Evolutionary conservation across 2,113 vertebrate species (phyloP).

Genomic region (Pterocles gutturalis): DNA sequence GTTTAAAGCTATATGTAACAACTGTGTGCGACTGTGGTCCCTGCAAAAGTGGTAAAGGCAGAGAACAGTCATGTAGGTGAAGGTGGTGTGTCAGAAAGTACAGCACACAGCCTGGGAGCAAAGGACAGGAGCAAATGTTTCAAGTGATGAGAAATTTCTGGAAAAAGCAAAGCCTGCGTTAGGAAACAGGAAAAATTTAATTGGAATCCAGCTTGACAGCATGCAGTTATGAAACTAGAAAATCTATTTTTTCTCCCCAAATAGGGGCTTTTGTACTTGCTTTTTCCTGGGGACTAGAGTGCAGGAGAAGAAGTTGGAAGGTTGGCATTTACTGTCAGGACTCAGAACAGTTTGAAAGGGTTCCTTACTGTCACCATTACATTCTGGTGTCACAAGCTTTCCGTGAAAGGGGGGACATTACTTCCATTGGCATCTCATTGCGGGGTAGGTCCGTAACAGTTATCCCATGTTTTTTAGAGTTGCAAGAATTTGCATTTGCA

Average conservation of each 20-base stretch:
- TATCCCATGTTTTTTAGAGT: rapidly evolving
- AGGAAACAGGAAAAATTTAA: background rate
- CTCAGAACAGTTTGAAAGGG: background rate
- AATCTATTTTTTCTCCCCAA: background rate
- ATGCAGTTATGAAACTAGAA: conserved; percentile 6
- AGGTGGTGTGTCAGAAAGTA: background rate
- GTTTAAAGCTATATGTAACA: background rate
- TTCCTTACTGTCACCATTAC: background rate
- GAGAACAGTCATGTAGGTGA: background rate
- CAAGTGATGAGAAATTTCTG: background rate
- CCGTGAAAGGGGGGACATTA: rapidly evolving
- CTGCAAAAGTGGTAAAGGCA: background rate
- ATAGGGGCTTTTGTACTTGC: background rate
- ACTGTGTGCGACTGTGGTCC: background rate
- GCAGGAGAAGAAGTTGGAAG: background rate
- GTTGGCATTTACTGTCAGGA: rapidly evolving
- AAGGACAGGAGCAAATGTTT: background rate
- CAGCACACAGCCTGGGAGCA: background rate
- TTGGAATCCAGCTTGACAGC: conserved; percentile 37
- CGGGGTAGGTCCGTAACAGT: rapidly evolving
- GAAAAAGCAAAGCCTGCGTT: conserved; percentile 20
- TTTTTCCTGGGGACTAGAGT: background rate
- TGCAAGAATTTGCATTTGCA: background rate
- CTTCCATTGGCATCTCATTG: rapidly evolving
- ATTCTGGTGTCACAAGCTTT: background rate